phyloP scores from a whole-genome alignment of 2,888 invertebrate species.

The Parnassius glacialis region DNA sequence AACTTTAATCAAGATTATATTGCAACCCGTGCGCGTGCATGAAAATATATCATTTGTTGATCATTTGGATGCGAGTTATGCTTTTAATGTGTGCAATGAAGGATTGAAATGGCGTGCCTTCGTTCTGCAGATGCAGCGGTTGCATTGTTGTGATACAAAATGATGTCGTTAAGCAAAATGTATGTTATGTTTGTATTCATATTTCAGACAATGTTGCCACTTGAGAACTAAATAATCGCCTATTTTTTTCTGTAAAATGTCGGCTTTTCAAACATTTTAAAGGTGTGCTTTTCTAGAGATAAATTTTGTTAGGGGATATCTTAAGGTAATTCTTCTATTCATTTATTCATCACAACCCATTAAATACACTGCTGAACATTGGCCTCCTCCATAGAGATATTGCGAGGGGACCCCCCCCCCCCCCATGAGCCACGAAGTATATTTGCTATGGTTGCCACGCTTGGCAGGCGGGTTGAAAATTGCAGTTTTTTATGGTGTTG shows the following conservation, averaged over 20 bases:
- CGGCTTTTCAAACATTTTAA: no score
- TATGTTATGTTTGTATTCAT: slow-evolving; percentile 7
- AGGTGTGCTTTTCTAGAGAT: no score
- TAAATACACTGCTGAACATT: no score
- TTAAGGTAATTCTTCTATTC: no score
- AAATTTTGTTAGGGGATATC: no score
- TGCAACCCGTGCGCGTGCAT: not conserved
- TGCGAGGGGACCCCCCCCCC: no score
- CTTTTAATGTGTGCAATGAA: slow-evolving; percentile 12
- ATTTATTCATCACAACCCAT: no score
- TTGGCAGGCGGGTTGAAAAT: no score
- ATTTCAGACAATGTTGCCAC: slow-evolving; percentile 6
- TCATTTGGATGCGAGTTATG: not conserved
- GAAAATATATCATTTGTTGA: slow-evolving; percentile 11
- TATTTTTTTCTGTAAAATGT: not conserved
- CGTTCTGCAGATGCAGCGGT: slow-evolving; percentile 1
- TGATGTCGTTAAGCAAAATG: slow-evolving; percentile 16
- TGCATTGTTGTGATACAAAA: not conserved
- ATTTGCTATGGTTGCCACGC: no score
- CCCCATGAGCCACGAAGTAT: no score
- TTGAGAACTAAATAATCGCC: slow-evolving; percentile 10
- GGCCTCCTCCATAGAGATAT: no score
- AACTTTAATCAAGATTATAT: slow-evolving; percentile 27
- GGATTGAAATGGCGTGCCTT: slow-evolving; percentile 9
- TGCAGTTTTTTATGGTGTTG: no score